Percentiles rank a stretch among this genome's conserved stretches.
phyloP scores from a whole-genome alignment of 2,797 vertebrate species.

The Enteromius viviparus region DNA sequence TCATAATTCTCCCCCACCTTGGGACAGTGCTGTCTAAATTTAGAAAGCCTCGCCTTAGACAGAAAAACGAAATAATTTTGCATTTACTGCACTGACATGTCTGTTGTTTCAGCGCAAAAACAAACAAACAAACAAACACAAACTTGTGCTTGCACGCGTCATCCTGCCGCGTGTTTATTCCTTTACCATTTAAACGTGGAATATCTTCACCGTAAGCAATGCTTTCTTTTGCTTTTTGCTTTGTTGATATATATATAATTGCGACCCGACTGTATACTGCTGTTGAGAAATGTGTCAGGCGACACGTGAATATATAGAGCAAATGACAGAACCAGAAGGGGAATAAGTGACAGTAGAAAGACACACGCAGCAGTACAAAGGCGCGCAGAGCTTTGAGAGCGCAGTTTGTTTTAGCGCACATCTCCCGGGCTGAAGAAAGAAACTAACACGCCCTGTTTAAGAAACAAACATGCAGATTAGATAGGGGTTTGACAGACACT shows the following conservation, averaged over 20 bases:
- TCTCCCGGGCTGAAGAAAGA: slow-evolving; percentile 79
- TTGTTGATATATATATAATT: slow-evolving; percentile 80
- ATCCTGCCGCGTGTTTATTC: slow-evolving; percentile 58
- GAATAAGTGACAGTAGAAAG: slow-evolving; percentile 88
- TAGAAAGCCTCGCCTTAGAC: slow-evolving; percentile 46
- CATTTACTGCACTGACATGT: slow-evolving; percentile 54
- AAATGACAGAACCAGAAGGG: slow-evolving; percentile 81
- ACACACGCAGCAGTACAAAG: slow-evolving; percentile 82
- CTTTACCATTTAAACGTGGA: slow-evolving; percentile 60
- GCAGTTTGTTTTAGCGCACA: slow-evolving; percentile 80
- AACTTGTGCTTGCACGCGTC: slow-evolving; percentile 43
- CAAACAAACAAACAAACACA: slow-evolving; percentile 40
- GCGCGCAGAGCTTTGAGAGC: slow-evolving; percentile 79
- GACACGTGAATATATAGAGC: slow-evolving; percentile 77
- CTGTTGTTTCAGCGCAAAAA: slow-evolving; percentile 44
- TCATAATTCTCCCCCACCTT: slow-evolving; percentile 33
- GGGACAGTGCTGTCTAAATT: slow-evolving; percentile 44
- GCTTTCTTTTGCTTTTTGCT: slow-evolving; percentile 60
- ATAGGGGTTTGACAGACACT: slow-evolving; percentile 73
- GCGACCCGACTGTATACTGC: slow-evolving; percentile 74
- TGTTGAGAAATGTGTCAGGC: slow-evolving; percentile 74
- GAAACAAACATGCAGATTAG: slow-evolving; percentile 85
- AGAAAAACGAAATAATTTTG: slow-evolving; percentile 53
- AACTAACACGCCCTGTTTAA: slow-evolving; percentile 82
- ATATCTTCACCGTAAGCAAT: slow-evolving; percentile 56